Conservation (phyloP, 1,140 invertebrate genomes). For the Akabosia matsudoensis region DNA sequence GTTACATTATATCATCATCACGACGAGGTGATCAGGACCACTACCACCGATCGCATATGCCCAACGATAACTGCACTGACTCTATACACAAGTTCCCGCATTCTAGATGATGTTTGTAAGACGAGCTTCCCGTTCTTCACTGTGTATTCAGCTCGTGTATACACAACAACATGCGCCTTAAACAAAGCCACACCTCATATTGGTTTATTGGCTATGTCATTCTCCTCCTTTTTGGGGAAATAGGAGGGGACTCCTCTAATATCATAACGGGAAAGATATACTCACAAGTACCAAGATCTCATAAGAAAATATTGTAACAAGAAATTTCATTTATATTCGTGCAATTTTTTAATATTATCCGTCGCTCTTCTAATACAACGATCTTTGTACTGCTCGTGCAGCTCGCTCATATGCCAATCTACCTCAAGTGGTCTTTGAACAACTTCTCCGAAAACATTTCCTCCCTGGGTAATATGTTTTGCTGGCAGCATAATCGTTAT, state of each 20-base stretch:
- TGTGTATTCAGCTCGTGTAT: neutral
- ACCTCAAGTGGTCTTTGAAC: too few species aligned
- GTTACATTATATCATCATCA: neutral
- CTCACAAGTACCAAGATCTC: neutral
- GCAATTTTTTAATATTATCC: neutral
- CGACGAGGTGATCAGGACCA: too few species aligned
- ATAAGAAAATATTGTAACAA: neutral
- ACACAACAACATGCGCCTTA: constrained; percentile 42
- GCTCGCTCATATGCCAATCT: too few species aligned
- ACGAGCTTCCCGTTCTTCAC: neutral
- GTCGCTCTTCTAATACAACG: neutral
- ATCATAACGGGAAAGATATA: neutral
- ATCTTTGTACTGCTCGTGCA: neutral
- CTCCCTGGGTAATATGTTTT: too few species aligned
- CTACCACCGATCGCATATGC: too few species aligned
- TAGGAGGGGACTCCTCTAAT: constrained; percentile 29
- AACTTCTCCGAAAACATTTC: too few species aligned
- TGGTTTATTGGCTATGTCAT: constrained; percentile 43
- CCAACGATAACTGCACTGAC: too few species aligned
- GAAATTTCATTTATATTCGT: neutral
- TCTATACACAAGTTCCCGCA: too few species aligned
- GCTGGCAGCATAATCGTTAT: neutral
- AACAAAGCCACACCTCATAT: constrained; percentile 45
- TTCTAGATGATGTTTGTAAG: neutral
- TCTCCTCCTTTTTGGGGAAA: constrained; percentile 40